These are phyloP conservation scores for Diploptera punctata DNA, from an alignment of 2,888 invertebrate genomes.

Conservation along the genomic window DNA sequence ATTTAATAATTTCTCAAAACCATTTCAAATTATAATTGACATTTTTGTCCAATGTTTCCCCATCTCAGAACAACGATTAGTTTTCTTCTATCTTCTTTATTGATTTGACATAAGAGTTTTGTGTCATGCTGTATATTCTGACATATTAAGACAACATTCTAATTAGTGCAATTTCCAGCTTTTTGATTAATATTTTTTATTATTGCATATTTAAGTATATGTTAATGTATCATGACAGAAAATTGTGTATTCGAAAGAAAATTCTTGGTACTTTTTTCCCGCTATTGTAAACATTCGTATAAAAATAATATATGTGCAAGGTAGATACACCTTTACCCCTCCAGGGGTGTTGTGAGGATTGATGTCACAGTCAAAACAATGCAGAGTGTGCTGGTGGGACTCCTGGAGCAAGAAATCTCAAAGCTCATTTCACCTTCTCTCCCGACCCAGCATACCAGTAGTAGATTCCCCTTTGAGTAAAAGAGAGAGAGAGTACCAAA, in stretches of 20 bases:
- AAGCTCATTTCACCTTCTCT: constrained; percentile 39
- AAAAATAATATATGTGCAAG: neutral
- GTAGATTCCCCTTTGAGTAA: constrained; percentile 23
- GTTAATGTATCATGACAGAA: too few relatives aligned
- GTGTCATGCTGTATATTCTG: too few relatives aligned
- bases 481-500: constrained; percentile 21
- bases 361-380: constrained; percentile 36
- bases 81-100: too few relatives aligned
- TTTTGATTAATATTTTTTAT: too few relatives aligned
- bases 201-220: too few relatives aligned
- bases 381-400: constrained; percentile 34
- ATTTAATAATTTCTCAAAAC: too few relatives aligned
- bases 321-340: constrained; percentile 18
- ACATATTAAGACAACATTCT: too few relatives aligned
- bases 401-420: constrained; percentile 37
- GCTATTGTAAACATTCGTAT: neutral
- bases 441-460: constrained; percentile 28
- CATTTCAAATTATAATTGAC: too few relatives aligned
- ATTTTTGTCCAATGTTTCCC: too few relatives aligned
- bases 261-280: neutral
- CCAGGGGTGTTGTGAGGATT: constrained; percentile 4
- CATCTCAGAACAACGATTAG: too few relatives aligned
- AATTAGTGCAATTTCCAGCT: too few relatives aligned
- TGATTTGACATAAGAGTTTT: too few relatives aligned
- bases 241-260: neutral